These are phyloP conservation scores for Nyctalus aviator DNA, from an alignment of 2,797 vertebrate species.

Conservation along the genomic window DNA sequence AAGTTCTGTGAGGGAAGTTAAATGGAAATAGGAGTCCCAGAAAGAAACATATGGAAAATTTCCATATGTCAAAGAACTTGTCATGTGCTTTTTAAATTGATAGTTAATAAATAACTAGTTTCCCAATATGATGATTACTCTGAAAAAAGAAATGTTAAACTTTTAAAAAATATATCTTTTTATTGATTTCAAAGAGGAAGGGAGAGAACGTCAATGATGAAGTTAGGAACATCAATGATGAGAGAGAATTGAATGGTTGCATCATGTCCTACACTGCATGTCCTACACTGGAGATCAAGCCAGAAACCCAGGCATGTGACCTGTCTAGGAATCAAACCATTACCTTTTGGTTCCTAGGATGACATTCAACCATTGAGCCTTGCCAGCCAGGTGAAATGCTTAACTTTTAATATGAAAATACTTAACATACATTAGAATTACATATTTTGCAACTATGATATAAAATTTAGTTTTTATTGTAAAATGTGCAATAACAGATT, in stretches of 20 bases:
- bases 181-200: no score
- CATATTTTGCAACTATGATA: not conserved
- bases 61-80: not conserved
- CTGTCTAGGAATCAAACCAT: no score
- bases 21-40: not conserved
- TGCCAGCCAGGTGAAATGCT: no score
- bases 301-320: no score
- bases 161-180: not conserved
- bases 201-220: no score
- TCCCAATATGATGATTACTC: not conserved
- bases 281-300: no score
- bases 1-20: constrained; percentile 13
- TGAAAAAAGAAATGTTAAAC: not conserved
- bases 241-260: no score
- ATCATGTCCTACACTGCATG: no score
- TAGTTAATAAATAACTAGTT: not conserved
- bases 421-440: constrained; percentile 24
- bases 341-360: no score
- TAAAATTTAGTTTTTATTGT: constrained; percentile 1
- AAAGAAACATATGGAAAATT: not conserved
- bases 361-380: no score
- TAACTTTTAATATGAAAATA: not conserved
- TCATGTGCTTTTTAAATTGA: not conserved
- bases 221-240: no score
- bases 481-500: not conserved